Conservation (phyloP, 2,113 vertebrate species). For the Furnarius figulus region DNA sequence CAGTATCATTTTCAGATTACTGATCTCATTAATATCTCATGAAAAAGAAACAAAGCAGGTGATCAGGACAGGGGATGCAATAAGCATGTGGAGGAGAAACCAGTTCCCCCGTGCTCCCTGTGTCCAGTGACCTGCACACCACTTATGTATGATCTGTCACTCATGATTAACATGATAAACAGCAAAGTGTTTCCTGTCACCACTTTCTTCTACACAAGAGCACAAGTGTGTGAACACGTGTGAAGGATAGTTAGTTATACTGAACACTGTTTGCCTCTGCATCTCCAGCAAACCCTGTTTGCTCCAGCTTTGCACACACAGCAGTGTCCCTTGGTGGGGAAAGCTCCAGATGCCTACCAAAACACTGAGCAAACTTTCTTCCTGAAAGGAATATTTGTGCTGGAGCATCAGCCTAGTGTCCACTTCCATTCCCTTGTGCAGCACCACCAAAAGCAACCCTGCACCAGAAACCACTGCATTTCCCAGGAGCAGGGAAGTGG, state of each 20-base stretch:
- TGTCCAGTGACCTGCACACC: neutral
- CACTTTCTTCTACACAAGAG: neutral
- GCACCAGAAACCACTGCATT: accelerated
- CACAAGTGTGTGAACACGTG: neutral
- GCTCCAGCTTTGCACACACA: neutral
- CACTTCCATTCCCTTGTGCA: neutral
- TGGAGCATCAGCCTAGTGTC: neutral
- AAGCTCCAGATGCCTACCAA: neutral
- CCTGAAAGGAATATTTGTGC: neutral
- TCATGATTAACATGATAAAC: accelerated
- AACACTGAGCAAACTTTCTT: neutral
- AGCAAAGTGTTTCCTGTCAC: neutral
- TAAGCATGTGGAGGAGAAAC: neutral
- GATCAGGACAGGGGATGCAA: neutral
- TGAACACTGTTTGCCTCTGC: neutral
- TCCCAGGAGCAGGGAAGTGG: neutral
- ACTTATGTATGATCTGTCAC: neutral
- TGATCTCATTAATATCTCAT: neutral
- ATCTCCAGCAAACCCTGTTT: neutral
- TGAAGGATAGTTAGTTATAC: neutral
- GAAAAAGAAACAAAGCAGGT: neutral
- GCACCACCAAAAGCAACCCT: neutral
- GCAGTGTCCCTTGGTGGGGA: neutral
- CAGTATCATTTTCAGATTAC: neutral
- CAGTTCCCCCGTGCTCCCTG: accelerated